A percentile compares a stretch with the other conserved stretches of the same genome.
phyloP scores from a whole-genome alignment of 1,140 invertebrate genomes.

The Drosophila ambigua region DNA sequence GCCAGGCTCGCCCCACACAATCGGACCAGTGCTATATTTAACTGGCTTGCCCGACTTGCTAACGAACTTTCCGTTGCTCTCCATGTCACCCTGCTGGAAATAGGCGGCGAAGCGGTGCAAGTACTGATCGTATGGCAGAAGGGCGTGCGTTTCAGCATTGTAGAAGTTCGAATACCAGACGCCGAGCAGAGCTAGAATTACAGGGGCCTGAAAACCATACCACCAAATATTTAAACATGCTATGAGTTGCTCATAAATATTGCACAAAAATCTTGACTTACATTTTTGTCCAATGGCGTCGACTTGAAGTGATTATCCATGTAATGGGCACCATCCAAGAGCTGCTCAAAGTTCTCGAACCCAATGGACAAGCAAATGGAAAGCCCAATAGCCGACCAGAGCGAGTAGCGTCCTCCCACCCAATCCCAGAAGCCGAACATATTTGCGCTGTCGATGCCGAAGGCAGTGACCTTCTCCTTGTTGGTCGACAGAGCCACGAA shows the following conservation, averaged over 20 bases:
- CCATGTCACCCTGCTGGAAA: conserved; percentile 99
- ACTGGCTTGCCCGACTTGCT: conserved; percentile 89
- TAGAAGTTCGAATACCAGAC: conserved; percentile 99
- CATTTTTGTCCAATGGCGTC: conserved; percentile 96
- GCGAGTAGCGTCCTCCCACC: conserved; percentile 98
- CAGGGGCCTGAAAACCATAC: conserved; percentile 90
- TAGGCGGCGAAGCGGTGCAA: conserved; percentile 99
- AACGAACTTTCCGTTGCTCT: conserved; percentile 99
- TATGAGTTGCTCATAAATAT: neutral
- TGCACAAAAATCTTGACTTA: conserved; percentile 84
- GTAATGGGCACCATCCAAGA: conserved; percentile 95
- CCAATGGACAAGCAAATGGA: conserved; percentile 97
- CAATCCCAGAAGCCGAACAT: conserved; percentile 99
- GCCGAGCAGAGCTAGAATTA: conserved; percentile 96
- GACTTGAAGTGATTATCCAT: conserved; percentile 97
- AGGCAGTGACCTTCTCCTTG: conserved; percentile 95
- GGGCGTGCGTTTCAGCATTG: conserved; percentile 96
- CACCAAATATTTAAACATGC: neutral
- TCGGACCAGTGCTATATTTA: conserved; percentile 94
- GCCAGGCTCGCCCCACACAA: conserved; percentile 99
- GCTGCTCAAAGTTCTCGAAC: conserved; percentile 97
- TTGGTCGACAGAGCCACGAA: conserved; percentile 99
- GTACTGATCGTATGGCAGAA: conserved; percentile 99
- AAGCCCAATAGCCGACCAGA: conserved; percentile 99
- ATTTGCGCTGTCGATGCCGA: conserved; percentile 98